Evolutionary conservation across 2,113 vertebrate species (phyloP), one percentile per base, ranked within the genome.

Genomic region (Cavia porcellus): DNA sequence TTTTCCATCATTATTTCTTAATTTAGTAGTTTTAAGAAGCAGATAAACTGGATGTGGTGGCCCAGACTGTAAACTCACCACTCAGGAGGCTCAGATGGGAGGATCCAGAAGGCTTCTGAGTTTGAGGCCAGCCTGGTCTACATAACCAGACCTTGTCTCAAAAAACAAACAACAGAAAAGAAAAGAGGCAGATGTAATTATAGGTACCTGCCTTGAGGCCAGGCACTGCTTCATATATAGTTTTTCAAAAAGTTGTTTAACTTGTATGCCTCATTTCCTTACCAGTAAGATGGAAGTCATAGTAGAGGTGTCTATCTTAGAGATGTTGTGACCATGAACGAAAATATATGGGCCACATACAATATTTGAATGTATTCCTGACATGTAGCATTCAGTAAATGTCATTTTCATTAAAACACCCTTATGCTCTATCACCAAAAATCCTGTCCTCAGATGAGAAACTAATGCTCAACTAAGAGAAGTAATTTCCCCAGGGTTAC

Each of bases 391-490:
- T 20, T 68, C 28, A 35, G 0, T 86, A 57, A 80, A 57, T 59
- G 19, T 45, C 52, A 45, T 90, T 90, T 92, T 74, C 47, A n/a
- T 82, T 77, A 80, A 86, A 94, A 77, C 35, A n/a, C 4, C 50
- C 0, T 62, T 32, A 24, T 82, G 38, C 24, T 30, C 45, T 38
- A 7, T 10, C n/a, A 22, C n/a, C 0, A 1, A 32, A 47, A 42
- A n/a, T 35, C 20, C 68, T 85, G 35, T 47, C 12, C 59, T 86
- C 59, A 57, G 45, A 4, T 45, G 61, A 75, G 80, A 93, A 87
- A 79, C 47, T 52, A 64, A 88, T 11, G 52, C 74, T 77, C n/a
- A 52, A 68, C 61, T 68, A 68, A 45, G 30, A 30, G 8, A 75
- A 61, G 68, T 25, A 77, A 68, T 57, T 86, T 84, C 30, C 59